Conservation (phyloP, 2,888 invertebrate genomes). For the Gerris lacustris region DNA sequence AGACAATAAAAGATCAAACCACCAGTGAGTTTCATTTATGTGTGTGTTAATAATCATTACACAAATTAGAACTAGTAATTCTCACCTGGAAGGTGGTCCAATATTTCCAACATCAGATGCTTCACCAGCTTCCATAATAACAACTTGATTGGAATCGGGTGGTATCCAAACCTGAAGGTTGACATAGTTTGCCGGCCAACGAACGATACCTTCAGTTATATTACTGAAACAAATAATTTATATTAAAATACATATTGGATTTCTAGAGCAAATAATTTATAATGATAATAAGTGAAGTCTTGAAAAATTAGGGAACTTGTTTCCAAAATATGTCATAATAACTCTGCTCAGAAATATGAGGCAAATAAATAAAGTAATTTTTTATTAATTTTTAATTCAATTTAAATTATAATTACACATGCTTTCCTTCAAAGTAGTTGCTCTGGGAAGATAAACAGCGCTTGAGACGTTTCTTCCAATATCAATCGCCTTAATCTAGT, state of each 20-base stretch:
- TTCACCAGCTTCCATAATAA: slow-evolving; percentile 36
- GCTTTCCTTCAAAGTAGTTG: background rate
- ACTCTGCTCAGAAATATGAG: no score
- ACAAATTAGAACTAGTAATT: no score
- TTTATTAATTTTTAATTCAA: background rate
- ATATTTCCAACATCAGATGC: slow-evolving; percentile 44
- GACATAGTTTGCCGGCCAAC: slow-evolving; percentile 42
- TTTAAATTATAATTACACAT: background rate
- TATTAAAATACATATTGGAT: background rate
- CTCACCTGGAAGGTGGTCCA: slow-evolving; percentile 40
- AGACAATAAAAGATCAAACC: no score
- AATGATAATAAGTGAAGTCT: background rate
- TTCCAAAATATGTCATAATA: no score
- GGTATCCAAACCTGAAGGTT: slow-evolving; percentile 61
- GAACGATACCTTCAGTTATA: background rate
- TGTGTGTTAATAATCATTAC: no score
- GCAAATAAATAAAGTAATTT: background rate
- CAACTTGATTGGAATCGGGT: slow-evolving; percentile 46
- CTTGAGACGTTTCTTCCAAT: no score
- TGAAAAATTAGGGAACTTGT: no score
- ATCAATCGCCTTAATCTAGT: no score
- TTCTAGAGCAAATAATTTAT: slow-evolving; percentile 2
- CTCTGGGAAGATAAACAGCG: background rate
- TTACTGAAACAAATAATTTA: background rate
- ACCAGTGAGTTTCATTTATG: no score